Conservation (phyloP, 2,797 vertebrate genomes). For the Macrochelys suwanniensis region DNA sequence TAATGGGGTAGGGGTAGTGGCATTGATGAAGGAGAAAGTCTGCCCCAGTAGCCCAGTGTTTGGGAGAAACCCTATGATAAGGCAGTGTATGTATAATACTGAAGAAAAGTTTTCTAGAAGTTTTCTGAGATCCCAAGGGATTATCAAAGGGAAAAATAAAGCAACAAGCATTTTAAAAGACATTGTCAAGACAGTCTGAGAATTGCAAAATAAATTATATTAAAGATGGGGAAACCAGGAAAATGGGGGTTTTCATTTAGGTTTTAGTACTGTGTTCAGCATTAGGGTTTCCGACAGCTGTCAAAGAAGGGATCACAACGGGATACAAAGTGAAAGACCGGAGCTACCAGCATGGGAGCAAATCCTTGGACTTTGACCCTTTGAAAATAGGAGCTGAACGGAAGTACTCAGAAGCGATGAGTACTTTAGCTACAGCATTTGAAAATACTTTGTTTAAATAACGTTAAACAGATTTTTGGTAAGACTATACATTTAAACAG, state of each 20-base stretch:
- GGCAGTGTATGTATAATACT: background rate
- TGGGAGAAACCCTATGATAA: background rate
- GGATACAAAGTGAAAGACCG: background rate
- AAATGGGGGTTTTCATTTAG: background rate
- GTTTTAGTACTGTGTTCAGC: background rate
- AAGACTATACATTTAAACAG: background rate
- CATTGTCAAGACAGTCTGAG: accelerated
- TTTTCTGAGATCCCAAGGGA: background rate
- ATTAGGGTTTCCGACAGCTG: background rate
- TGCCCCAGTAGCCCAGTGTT: background rate
- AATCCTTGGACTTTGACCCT: background rate
- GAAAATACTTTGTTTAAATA: accelerated
- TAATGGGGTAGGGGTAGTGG: background rate
- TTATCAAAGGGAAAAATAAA: background rate
- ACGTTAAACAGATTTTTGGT: background rate
- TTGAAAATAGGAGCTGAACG: background rate
- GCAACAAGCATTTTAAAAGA: background rate
- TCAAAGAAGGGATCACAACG: background rate
- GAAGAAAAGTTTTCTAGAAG: background rate
- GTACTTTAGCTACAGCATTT: background rate
- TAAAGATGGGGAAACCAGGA: background rate
- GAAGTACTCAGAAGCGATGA: background rate
- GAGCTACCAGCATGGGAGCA: background rate
- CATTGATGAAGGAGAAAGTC: background rate
- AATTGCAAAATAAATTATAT: background rate